Evolutionary conservation across 2,797 vertebrate species (phyloP), one percentile per base, ranked within the genome.

Genomic region (Synaphobranchus kaupii): DNA sequence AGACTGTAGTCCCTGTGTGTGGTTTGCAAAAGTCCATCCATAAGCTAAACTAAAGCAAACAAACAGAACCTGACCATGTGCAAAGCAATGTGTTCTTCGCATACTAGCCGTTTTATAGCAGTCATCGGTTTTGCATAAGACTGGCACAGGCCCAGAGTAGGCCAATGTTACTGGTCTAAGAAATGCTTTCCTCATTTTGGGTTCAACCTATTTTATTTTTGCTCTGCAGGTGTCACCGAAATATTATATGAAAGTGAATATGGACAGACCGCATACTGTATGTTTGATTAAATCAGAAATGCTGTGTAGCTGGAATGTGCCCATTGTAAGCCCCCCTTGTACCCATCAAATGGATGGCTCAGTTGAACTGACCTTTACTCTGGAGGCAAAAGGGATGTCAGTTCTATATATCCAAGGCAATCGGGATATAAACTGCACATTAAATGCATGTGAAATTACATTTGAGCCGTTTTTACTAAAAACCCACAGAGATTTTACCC

Each of bases 141-240:
- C 22, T n/a, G 25, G n/a, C 2, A 58, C 17, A 17, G 56, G 56
- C 17, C 56, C 56, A 58, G 56, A 90, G 91, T 83, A 89, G 87
- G 89, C 10, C 15, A 6, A 56, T 15, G 84, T 39, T 89, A 85
- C 89, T 90, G 86, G n/a, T 84, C 56, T 84, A 78, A 78, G 13
- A 15, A 39, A 76, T 39, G 34, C 10, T 76, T 76, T 39, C 71
- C 71, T 39, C 66, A 15, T 15, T 39, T 39, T 2, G 31, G 73
- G 17, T 44, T 44, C 5, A 76, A 17, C 15, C 31, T 1, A 8
- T 78, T 78, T 47, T 15, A 17, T 78, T 78, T 47, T 44, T 15
- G 31, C 31, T 47, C 34, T 44, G 15, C 15, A 17, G 31, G 39
- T 20, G 1, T 34, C 39, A 44, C 15, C 44, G 34, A 39, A 73